Evolutionary conservation across 2,113 vertebrate species (phyloP), one percentile per base, ranked within the genome.

Genomic region (Eublepharis macularius): DNA sequence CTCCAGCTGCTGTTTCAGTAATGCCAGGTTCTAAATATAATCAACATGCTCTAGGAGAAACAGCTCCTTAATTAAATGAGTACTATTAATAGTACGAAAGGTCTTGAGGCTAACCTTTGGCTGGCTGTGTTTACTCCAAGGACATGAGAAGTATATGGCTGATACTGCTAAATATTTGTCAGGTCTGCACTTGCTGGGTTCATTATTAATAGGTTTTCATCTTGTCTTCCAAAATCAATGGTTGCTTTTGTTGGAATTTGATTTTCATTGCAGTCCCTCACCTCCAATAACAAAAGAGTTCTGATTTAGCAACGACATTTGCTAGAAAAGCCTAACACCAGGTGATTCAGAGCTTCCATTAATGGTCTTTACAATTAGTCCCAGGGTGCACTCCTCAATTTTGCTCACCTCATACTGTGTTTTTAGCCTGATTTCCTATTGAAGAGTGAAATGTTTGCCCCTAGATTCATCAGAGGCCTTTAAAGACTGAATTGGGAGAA

Each of bases 291-390:
- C 43, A 93, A 95, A 94, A 84, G 75, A 87, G 84, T 17, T 29
- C 57, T 89, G 78, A 92, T 94, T 94, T 92, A 94, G 76, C 78
- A 89, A 85, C 88, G 89, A 34, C 36, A 14, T 88, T 93, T 94
- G 81, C 80, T 89, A 88, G 87, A 82, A 84, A 93, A 87, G 73
- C 41, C 26, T 29, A 85, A 32, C 72, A 84, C 89, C 83, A 87
- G 77, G n/a, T 94, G 87, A 94, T 78, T 89, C 81, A 86, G 65
- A 76, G 36, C 80, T 79, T 77, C 89, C 1, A 8, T 90, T 91
- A 85, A 85, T 82, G 47, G 45, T 60, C 86, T 92, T 89, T 88
- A 82, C 81, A 79, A 92, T 87, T 90, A 70, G 85, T 84, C 82
- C 51, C 4, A 65, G 54, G 69, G 76, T 89, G 41, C 54, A 86